phyloP scores from a whole-genome alignment of 2,888 invertebrate species.

The Tenthredo scrophulariae region DNA sequence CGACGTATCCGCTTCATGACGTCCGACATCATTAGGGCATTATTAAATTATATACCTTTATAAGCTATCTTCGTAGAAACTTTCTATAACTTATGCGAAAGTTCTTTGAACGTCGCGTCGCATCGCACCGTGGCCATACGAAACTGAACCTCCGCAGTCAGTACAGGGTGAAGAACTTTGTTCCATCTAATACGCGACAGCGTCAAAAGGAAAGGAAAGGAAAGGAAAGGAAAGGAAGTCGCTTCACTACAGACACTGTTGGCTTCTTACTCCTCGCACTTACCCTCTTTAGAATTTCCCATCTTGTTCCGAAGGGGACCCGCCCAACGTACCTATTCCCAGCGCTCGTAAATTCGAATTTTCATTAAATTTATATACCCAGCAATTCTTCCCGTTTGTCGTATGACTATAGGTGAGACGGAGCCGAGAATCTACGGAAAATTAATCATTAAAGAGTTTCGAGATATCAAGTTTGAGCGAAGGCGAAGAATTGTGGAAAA shows the following conservation, averaged over 20 bases:
- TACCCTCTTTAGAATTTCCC: slow-evolving; percentile 22
- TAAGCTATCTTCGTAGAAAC: slow-evolving; percentile 34
- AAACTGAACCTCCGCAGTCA: slow-evolving; percentile 23
- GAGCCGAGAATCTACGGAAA: neutral
- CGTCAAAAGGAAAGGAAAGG: slow-evolving; percentile 3
- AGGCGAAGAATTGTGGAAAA: neutral
- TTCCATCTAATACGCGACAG: slow-evolving; percentile 46
- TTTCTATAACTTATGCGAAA: slow-evolving; percentile 40
- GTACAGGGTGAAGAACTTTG: slow-evolving; percentile 43
- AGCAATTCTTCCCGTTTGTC: slow-evolving; percentile 41
- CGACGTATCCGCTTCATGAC: slow-evolving; percentile 33
- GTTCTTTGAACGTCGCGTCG: slow-evolving; percentile 17
- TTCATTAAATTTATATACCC: slow-evolving; percentile 56
- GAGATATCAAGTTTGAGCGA: neutral
- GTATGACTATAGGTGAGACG: neutral
- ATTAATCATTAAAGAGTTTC: neutral
- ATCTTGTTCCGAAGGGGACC: neutral
- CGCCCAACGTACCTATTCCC: slow-evolving; percentile 36
- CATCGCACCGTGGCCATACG: slow-evolving; percentile 12
- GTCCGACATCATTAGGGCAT: slow-evolving; percentile 29
- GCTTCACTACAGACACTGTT: slow-evolving; percentile 31
- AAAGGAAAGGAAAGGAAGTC: slow-evolving; percentile 40
- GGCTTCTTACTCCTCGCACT: slow-evolving; percentile 41
- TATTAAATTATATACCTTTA: slow-evolving; percentile 38
- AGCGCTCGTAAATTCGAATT: slow-evolving; percentile 51